Evolutionary conservation across 2,888 invertebrate species (phyloP), one percentile per base, ranked within the genome.

Genomic region (Craniophora ligustri): DNA sequence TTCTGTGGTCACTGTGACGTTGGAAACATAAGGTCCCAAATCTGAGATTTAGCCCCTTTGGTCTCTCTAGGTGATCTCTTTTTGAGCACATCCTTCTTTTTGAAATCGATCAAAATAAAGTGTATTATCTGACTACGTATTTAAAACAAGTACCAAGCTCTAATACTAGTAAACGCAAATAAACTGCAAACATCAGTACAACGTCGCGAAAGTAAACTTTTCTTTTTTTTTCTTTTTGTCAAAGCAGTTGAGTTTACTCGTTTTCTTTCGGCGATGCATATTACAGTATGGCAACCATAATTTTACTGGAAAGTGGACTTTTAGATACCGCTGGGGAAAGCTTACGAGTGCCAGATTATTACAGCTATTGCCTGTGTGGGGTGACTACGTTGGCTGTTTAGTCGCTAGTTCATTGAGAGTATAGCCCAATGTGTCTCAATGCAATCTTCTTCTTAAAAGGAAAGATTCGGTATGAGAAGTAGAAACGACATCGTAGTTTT

Each of bases 241-340:
- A 71, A 73, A 76, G 77, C 75, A 66, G 44, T 72, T n/a, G 72
- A 76, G 57, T 68, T 70, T 71, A 78, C 67, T 72, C 74, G 83
- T 83, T 88, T 87, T 88, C 84, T 84, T 86, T 85, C 79, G 80
- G 82, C 75, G 72, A 79, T 77, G 80, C 78, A 84, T 70, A 76
- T 84, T 83, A 82, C 56, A 46, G 65, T 76, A 75, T 46, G 47
- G 79, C 71, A 72, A 75, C 82, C 75, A 84, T 76, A 47, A 46
- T 63, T 76, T 73, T 46, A 42, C 48, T 44, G 44, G 62, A 68
- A 61, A 77, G 66, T 58, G 61, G 67, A 70, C 50, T 64, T 71
- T 69, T 69, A 54, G 58, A 55, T 60, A 53, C 40, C 26, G 26
- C 35, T 15, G 54, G 75, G 53, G 72, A 75, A 75, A 75, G 72